Percentiles rank a stretch among this genome's conserved stretches.
Evolutionary conservation across 2,797 vertebrate genomes (phyloP).

Genomic region (Sitta carolinensis): DNA sequence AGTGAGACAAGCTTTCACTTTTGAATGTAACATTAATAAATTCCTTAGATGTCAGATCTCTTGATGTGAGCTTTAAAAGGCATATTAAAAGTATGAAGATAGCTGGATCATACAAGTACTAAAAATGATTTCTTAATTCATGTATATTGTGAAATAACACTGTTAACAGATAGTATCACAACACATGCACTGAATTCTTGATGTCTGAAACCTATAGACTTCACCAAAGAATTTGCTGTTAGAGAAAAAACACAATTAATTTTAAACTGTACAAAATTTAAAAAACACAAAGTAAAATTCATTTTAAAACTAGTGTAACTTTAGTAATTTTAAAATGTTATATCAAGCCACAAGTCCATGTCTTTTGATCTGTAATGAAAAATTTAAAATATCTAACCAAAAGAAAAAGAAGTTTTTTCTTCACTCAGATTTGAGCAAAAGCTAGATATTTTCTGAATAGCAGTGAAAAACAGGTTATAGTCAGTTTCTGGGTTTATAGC

Average conservation of each 20-base stretch:
- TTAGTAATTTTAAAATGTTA: neutral
- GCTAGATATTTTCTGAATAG: neutral
- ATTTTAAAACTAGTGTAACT: neutral
- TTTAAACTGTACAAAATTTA: neutral
- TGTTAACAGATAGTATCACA: neutral
- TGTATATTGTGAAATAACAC: neutral
- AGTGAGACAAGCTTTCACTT: neutral
- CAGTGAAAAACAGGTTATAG: neutral
- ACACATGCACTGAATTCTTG: neutral
- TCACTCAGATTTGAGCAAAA: neutral
- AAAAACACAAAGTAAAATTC: neutral
- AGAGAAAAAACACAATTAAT: neutral
- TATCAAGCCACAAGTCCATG: neutral
- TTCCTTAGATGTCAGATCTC: neutral
- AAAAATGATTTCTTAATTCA: neutral
- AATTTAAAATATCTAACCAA: neutral
- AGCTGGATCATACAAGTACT: neutral
- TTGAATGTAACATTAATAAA: neutral
- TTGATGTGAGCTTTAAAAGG: neutral
- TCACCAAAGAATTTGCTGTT: neutral
- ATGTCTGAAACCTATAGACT: neutral
- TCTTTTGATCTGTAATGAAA: neutral
- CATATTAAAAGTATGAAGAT: neutral
- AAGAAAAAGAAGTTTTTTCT: neutral
- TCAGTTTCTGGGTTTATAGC: neutral